Base-by-base conservation (phyloP, 2,797 vertebrate genomes). In the Pterois miles region DNA sequence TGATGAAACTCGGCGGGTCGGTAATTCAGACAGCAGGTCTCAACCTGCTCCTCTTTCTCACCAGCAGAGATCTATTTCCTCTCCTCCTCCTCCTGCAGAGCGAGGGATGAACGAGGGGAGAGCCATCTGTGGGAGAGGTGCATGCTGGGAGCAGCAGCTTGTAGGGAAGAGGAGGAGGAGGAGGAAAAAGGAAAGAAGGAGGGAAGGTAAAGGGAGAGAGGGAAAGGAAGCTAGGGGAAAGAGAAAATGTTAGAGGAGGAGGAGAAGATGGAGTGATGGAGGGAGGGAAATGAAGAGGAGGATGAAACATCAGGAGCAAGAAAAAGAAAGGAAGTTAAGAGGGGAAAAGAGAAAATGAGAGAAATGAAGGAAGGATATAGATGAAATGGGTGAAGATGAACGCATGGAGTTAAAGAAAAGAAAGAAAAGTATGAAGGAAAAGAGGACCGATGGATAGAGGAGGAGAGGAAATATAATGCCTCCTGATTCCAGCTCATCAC, bases 61-160 rank as follows among this genome's bases (percentile, higher is more conserved):
- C 71, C 82, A 58, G 46, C 76, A 46, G 82, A 87, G 78, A 68
- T 80, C 75, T 8, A 88, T 87, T 86, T 88, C 78, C 87, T 90
- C 54, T 87, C 68, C 74, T 82, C 70, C 71, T 82, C 70, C 71
- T 76, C 86, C 87, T 62, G 78, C 73, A 9, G 83, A 75, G 87
- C 8, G 25, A 70, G 12, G 59, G 71, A 80, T 50, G 66, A 48
- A 65, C 7, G 2, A 65, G 34, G 34, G 81, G 59, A 65, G 65
- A 33, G 71, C 81, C 88, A 87, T 89, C 83, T 87, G 88, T 86
- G 83, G 74, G 57, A 72, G 76, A 78, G 68, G 70, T 83, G 83
- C 85, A 86, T 84, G 81, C 86, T 84, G 83, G 83, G 73, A 65
- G 74, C 38, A 80, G 71, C 83, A 86, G 84, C 81, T 71, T 82